Conservation (phyloP, 2,113 vertebrate species). For the Piliocolobus tephrosceles region DNA sequence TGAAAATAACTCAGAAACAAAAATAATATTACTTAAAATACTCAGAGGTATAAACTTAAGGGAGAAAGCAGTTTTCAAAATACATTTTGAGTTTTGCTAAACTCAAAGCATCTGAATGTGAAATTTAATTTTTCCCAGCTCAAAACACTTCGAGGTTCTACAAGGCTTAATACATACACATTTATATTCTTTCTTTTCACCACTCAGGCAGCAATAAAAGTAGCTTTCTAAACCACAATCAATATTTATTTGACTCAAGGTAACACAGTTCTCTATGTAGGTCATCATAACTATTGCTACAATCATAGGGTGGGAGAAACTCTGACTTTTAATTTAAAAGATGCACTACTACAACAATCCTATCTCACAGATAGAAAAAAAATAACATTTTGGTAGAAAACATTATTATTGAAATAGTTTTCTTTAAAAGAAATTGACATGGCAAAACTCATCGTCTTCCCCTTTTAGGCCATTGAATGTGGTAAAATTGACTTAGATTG, state of each 20-base stretch:
- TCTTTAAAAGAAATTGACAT: background rate
- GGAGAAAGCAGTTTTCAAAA: slow-evolving; percentile 46
- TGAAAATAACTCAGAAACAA: slow-evolving; percentile 54
- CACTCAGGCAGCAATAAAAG: background rate
- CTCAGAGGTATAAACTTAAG: slow-evolving; percentile 46
- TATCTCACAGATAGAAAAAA: background rate
- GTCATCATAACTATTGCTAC: background rate
- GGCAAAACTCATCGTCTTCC: background rate
- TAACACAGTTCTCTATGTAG: background rate
- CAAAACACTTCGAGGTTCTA: slow-evolving; percentile 45
- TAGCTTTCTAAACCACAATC: background rate
- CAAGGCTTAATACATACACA: background rate
- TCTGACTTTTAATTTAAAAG: background rate
- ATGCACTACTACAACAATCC: background rate
- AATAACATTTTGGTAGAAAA: background rate
- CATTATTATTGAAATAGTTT: background rate
- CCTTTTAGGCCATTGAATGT: background rate
- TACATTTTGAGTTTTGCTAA: slow-evolving; percentile 65
- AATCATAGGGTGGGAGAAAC: background rate
- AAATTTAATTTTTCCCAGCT: slow-evolving; percentile 60
- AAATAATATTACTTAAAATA: slow-evolving; percentile 48
- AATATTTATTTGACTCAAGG: background rate
- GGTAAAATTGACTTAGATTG: background rate
- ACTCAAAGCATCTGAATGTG: slow-evolving; percentile 42
- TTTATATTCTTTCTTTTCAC: slow-evolving; percentile 16